Base-by-base conservation (phyloP, 2,113 vertebrate species). In the Percopsis transmontana region DNA sequence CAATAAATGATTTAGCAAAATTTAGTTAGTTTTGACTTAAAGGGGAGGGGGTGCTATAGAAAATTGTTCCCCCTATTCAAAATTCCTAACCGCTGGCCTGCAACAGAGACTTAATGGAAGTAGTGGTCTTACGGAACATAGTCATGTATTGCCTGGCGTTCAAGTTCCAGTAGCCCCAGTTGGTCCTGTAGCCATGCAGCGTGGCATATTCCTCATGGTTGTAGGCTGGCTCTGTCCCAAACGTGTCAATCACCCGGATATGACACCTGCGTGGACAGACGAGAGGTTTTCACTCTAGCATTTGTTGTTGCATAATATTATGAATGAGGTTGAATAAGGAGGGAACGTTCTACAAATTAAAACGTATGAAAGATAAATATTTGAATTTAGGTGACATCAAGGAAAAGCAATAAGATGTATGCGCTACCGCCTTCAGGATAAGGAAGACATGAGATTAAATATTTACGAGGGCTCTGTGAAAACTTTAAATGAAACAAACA, bases 91-190 rank as follows among this genome's bases (percentile, higher is more conserved):
- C n/a, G n/a, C n/a, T n/a, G n/a, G n/a, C n/a, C n/a, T 41, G 5
- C 12, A 5, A 41, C 12, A 41, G 12, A 45, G 44, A 14, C 55
- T 14, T n/a, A 4, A 40, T 45, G 38, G 18, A 27, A 20, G 3
- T 45, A 12, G 20, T 1, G 5, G 65, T 91, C 97, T 97, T 87
- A 99, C 97, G 97, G 88, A 99, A 99, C 97, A 99, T 99, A 78
- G 97, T 99, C 97, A 99, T 98, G 90, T 96, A 99, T 91, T 99
- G 97, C 61, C 93, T 87, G 72, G 94, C 91, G 77, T 96, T 95
- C 50, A 99, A 94, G 90, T 96, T 98, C 97, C 97, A 99, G 91
- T 98, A 98, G 76, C 97, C 97, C 97, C 97, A 99, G 93, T 96
- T 98, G 87, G 96, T 98, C 74, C 97, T 91, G 92, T 94, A 98